Evolutionary conservation across 2,888 invertebrate genomes (phyloP).

Genomic region (Spicauda simplicius): DNA sequence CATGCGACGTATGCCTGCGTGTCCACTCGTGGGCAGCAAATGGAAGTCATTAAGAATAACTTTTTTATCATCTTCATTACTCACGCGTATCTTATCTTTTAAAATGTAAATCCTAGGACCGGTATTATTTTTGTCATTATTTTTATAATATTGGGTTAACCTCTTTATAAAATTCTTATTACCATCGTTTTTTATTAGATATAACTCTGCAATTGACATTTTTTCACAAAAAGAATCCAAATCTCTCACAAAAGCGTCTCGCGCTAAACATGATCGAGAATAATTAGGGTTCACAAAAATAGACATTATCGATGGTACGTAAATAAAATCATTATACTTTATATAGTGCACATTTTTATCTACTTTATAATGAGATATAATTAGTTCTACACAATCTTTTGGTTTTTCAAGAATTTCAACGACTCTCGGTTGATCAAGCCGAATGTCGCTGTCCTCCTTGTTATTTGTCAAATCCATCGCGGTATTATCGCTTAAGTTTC

Average conservation of each 20-base stretch:
- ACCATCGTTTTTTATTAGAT: not conserved
- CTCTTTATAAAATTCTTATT: not conserved
- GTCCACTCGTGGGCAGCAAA: constrained; percentile 41
- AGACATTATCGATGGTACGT: too few relatives aligned
- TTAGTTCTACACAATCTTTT: not conserved
- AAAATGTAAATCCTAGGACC: constrained; percentile 34
- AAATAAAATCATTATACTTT: not conserved
- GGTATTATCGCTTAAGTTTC: too few relatives aligned
- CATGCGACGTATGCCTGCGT: constrained; percentile 44
- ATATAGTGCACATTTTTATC: not conserved
- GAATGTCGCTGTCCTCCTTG: too few relatives aligned
- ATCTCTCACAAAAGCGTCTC: constrained; percentile 38
- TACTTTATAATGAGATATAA: not conserved
- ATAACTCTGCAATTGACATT: constrained; percentile 10
- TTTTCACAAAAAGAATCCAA: constrained; percentile 34
- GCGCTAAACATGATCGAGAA: too few relatives aligned
- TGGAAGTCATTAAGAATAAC: constrained; percentile 43
- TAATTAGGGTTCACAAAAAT: too few relatives aligned
- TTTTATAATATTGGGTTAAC: not conserved
- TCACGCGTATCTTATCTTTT: constrained; percentile 33
- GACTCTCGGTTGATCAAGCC: not conserved
- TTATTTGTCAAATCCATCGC: too few relatives aligned
- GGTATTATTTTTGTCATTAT: too few relatives aligned
- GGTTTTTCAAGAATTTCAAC: not conserved
- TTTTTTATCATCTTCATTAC: constrained; percentile 37